Percentiles rank a stretch among this genome's conserved stretches.
phyloP scores from a whole-genome alignment of 1,140 invertebrate genomes.

The Teleogryllus occipitalis region DNA sequence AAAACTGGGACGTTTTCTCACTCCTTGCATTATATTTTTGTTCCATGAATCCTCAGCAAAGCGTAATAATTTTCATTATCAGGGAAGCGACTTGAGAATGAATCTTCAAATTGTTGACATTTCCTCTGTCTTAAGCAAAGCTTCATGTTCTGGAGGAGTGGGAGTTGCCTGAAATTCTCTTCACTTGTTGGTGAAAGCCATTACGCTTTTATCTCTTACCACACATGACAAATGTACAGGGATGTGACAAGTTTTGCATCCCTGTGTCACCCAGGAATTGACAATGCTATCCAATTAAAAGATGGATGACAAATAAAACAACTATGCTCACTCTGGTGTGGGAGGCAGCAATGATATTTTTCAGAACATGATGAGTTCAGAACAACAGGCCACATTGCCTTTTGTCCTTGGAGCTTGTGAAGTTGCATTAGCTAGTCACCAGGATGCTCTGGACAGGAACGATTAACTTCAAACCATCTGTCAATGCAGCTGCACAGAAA shows the following conservation, averaged over 20 bases:
- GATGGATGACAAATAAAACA: conserved; percentile 5
- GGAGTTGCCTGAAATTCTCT: background rate
- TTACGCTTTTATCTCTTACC: background rate
- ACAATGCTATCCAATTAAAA: background rate
- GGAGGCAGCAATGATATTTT: background rate
- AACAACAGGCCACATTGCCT: background rate
- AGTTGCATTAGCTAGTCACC: conserved; percentile 51
- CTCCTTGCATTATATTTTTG: background rate
- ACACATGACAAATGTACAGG: background rate
- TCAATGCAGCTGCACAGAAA: conserved; percentile 77
- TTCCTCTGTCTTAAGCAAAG: background rate
- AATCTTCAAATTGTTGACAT: background rate
- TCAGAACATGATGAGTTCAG: conserved; percentile 1
- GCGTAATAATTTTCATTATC: background rate
- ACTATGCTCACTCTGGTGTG: background rate
- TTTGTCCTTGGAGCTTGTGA: background rate
- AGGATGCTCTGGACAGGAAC: conserved; percentile 93
- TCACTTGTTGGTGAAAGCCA: background rate
- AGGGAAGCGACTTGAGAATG: background rate
- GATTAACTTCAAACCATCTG: conserved; percentile 95
- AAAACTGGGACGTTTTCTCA: background rate
- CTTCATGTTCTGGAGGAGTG: background rate
- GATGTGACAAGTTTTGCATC: background rate
- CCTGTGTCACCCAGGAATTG: background rate
- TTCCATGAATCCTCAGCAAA: background rate